Evolutionary conservation across 2,797 vertebrate genomes (phyloP).

Genomic region (Dallia pectoralis): DNA sequence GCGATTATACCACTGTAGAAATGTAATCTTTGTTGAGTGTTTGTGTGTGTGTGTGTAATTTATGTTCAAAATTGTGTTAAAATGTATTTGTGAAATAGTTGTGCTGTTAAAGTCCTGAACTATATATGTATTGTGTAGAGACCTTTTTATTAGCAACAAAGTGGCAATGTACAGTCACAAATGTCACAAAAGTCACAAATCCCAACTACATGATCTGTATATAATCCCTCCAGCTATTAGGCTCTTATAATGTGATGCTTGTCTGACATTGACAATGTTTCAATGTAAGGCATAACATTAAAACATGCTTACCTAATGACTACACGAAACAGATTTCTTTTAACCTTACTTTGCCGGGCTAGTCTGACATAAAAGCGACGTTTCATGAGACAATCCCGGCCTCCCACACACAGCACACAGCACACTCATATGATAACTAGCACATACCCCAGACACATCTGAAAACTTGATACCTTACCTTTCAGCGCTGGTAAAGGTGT

Average conservation of each 20-base stretch:
- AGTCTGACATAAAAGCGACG: not conserved
- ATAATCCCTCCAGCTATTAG: not conserved
- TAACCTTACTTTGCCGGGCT: too few species aligned
- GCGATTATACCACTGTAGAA: conserved; percentile 27
- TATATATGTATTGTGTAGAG: not conserved
- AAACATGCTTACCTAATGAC: not conserved
- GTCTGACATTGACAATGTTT: not conserved
- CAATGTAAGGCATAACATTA: not conserved
- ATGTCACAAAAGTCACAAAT: too few species aligned
- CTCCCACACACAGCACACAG: conserved; percentile 26
- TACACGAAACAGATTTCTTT: not conserved
- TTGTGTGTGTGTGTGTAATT: not conserved
- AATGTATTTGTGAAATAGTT: not conserved
- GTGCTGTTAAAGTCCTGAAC: not conserved
- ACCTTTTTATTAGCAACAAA: not conserved
- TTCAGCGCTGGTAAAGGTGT: conserved; percentile 30
- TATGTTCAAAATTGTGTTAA: not conserved
- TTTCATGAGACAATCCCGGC: not conserved
- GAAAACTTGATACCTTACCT: conserved; percentile 40
- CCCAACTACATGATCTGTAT: not conserved
- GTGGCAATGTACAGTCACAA: not conserved
- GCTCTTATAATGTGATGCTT: not conserved
- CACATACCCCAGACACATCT: conserved; percentile 1
- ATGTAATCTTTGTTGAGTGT: not conserved
- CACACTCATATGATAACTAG: not conserved